phyloP scores from a whole-genome alignment of 2,888 invertebrate genomes.

The Catocala fraxini region DNA sequence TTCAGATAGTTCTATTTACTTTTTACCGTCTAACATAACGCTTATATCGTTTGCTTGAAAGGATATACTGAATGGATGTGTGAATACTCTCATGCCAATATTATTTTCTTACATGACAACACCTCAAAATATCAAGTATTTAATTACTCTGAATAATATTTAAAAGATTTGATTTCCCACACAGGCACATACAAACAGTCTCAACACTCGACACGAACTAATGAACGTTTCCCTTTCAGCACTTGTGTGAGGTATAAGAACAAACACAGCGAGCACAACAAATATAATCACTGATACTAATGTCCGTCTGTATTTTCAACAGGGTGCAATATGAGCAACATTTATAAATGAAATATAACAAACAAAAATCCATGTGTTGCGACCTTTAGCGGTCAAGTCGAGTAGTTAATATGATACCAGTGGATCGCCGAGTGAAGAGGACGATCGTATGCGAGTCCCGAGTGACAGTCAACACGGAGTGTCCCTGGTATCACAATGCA shows the following conservation, averaged over 20 bases:
- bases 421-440: slow-evolving; percentile 71
- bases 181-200: slow-evolving; percentile 23
- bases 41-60: not conserved
- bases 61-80: not conserved
- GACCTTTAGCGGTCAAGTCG: slow-evolving; percentile 64
- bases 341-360: slow-evolving; percentile 56
- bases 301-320: slow-evolving; percentile 83
- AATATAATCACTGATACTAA: slow-evolving; percentile 73
- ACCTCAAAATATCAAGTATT: slow-evolving; percentile 46
- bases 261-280: slow-evolving; percentile 53
- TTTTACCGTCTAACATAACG: too few species aligned
- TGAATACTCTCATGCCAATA: slow-evolving; percentile 1
- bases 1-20: too few species aligned
- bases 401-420: slow-evolving; percentile 73
- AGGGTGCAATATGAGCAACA: slow-evolving; percentile 76
- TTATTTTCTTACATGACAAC: slow-evolving; percentile 46
- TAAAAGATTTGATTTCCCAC: slow-evolving; percentile 9
- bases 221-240: slow-evolving; percentile 69
- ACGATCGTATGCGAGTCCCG: slow-evolving; percentile 55
- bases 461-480: slow-evolving; percentile 53
- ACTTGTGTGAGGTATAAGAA: slow-evolving; percentile 41
- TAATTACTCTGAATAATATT: slow-evolving; percentile 2
- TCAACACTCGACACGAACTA: slow-evolving; percentile 47
- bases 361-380: slow-evolving; percentile 46
- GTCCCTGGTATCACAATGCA: slow-evolving; percentile 77